Conservation (phyloP, 2,113 vertebrate species). For the Tenrec ecaudatus region DNA sequence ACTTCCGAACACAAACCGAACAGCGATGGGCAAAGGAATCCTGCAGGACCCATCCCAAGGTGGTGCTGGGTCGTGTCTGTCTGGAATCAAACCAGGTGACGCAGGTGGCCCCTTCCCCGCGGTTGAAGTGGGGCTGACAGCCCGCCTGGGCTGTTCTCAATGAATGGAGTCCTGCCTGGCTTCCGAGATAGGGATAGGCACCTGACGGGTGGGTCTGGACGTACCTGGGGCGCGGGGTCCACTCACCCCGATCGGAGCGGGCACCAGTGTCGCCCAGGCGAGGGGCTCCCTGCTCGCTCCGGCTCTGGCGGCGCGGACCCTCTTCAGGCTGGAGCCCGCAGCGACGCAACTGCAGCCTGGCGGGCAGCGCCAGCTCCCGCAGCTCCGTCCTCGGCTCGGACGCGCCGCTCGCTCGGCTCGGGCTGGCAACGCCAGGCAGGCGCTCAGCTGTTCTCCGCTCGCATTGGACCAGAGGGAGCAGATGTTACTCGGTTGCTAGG, state of each 20-base stretch:
- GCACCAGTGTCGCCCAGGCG: slow-evolving; percentile 57
- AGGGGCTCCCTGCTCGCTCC: slow-evolving; percentile 5
- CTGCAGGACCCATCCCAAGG: background rate
- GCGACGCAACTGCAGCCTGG: slow-evolving; percentile 63
- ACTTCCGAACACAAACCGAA: slow-evolving; percentile 62
- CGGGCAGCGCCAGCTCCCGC: slow-evolving; percentile 76
- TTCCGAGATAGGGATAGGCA: background rate
- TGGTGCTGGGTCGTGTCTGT: background rate
- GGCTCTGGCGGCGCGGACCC: slow-evolving; percentile 38
- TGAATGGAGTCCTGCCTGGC: background rate
- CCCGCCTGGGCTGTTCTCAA: background rate
- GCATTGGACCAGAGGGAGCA: slow-evolving; percentile 93
- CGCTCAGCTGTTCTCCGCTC: slow-evolving; percentile 85
- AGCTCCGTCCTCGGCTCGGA: slow-evolving; percentile 70
- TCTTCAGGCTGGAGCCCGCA: slow-evolving; percentile 28
- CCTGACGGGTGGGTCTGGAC: slow-evolving; percentile 13
- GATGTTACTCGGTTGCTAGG: slow-evolving; percentile 96
- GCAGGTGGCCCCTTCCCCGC: slow-evolving; percentile 10
- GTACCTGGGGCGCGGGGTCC: slow-evolving; percentile 36
- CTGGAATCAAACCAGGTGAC: background rate
- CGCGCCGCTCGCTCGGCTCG: slow-evolving; percentile 53
- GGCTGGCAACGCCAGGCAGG: slow-evolving; percentile 83
- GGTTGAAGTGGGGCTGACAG: slow-evolving; percentile 2
- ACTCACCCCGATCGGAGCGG: slow-evolving; percentile 46
- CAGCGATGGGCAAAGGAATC: background rate